phyloP scores from a whole-genome alignment of 2,888 invertebrate genomes.

The Glaucopsyche alexis region DNA sequence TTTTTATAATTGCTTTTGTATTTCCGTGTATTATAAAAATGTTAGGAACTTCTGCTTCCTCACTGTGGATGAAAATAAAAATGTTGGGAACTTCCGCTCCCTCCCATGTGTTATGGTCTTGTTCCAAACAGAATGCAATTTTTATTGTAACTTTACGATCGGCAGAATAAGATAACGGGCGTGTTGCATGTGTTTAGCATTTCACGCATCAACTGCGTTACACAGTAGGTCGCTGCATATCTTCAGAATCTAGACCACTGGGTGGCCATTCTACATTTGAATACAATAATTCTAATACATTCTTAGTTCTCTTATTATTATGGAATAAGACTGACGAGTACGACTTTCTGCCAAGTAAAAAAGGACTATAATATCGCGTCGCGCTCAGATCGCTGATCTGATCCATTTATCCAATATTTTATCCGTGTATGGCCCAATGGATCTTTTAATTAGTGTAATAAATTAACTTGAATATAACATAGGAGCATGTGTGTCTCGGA shows the following conservation, averaged over 20 bases:
- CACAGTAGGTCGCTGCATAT: slow-evolving; percentile 9
- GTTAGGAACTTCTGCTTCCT: neutral
- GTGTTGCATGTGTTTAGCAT: neutral
- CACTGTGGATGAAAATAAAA: too few relatives aligned
- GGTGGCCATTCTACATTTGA: neutral
- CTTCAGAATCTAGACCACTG: neutral
- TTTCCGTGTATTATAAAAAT: neutral
- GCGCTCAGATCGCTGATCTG: too few relatives aligned
- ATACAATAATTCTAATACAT: neutral
- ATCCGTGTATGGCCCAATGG: too few relatives aligned
- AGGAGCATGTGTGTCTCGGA: too few relatives aligned
- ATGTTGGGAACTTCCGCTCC: neutral
- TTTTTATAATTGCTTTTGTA: neutral
- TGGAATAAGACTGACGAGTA: too few relatives aligned
- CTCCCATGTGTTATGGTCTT: neutral
- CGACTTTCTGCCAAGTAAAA: too few relatives aligned
- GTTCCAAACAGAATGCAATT: neutral
- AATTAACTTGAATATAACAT: too few relatives aligned
- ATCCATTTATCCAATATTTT: too few relatives aligned
- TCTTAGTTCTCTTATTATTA: too few relatives aligned
- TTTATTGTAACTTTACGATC: neutral
- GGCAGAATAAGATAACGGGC: neutral
- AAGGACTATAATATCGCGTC: too few relatives aligned
- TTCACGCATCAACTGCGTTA: slow-evolving; percentile 3
- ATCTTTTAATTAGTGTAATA: too few relatives aligned